phyloP scores from a whole-genome alignment of 2,797 vertebrate species.

The Helarctos malayanus region DNA sequence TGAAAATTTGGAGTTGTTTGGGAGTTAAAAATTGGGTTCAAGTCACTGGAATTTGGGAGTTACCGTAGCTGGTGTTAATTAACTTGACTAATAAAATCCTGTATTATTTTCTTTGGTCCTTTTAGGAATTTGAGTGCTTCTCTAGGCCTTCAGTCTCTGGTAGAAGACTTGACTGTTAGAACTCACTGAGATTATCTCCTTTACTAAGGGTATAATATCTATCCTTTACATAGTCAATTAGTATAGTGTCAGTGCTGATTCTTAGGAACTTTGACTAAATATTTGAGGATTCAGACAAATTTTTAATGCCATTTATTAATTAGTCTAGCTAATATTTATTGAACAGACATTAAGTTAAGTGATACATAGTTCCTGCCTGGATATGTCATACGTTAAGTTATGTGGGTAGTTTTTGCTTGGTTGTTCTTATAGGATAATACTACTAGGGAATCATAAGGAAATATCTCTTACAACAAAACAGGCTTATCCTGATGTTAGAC shows the following conservation, averaged over 20 bases:
- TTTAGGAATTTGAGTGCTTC: not conserved
- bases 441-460: not conserved
- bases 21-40: not conserved
- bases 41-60: not conserved
- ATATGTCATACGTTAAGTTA: not conserved
- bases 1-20: not conserved
- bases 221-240: not conserved
- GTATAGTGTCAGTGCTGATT: not conserved
- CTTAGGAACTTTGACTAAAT: not conserved
- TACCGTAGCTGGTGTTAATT: not conserved
- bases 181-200: not conserved
- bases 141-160: not conserved
- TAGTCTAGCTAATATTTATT: slow-evolving; percentile 30
- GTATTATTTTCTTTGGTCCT: not conserved
- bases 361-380: not conserved
- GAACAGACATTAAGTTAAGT: not conserved
- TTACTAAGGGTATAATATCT: not conserved
- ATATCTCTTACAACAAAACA: not conserved
- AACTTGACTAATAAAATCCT: not conserved
- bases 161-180: not conserved
- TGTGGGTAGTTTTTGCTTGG: not conserved
- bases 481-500: not conserved
- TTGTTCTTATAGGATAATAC: not conserved
- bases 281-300: not conserved
- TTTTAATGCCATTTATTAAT: not conserved